phyloP scores from a whole-genome alignment of 2,113 vertebrate species.

The Micromys minutus region DNA sequence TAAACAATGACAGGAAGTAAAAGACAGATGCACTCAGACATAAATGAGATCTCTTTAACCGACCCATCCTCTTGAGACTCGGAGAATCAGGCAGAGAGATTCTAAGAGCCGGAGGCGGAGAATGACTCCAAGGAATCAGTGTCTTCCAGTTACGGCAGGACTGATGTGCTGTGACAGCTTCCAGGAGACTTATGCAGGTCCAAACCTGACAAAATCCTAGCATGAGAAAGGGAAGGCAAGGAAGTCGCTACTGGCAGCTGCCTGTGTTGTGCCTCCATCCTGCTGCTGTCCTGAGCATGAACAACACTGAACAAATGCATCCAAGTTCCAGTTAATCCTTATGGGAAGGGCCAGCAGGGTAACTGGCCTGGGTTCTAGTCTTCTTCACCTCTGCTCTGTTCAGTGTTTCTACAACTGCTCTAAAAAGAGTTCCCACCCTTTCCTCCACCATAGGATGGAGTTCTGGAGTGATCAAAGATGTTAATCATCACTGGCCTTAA shows the following conservation, averaged over 20 bases:
- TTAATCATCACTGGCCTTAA: constrained; percentile 30
- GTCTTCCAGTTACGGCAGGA: background rate
- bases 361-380: background rate
- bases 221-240: background rate
- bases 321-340: constrained; percentile 14
- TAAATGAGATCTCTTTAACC: background rate
- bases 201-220: background rate
- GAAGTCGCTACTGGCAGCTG: background rate
- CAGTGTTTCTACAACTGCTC: background rate
- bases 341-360: background rate
- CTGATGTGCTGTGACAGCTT: background rate
- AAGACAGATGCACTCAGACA: background rate
- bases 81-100: background rate
- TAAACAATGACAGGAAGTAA: background rate
- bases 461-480: background rate
- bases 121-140: background rate
- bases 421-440: background rate
- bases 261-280: background rate
- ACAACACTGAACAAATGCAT: background rate
- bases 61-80: background rate
- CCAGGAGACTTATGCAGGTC: background rate
- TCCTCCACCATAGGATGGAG: background rate
- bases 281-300: background rate
- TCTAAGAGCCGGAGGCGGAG: background rate
- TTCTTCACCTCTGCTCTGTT: background rate